Evolutionary conservation across 2,888 invertebrate genomes (phyloP).

Genomic region (Willowsia nigromaculata): DNA sequence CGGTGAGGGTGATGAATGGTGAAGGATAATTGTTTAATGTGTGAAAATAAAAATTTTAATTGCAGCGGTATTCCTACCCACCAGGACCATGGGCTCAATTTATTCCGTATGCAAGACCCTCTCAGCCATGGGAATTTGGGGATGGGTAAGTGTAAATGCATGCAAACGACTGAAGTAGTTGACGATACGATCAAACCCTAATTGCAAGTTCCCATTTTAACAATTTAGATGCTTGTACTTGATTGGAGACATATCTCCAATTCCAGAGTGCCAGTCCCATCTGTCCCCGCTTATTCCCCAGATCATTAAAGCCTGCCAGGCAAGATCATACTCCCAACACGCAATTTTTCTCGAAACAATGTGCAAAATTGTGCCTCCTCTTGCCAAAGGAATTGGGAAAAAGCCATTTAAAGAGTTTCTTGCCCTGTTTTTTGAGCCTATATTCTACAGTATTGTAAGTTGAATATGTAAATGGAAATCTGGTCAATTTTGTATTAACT

Average conservation of each 20-base stretch:
- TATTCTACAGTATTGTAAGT: constrained; percentile 82
- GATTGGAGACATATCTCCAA: constrained; percentile 81
- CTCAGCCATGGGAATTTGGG: constrained; percentile 83
- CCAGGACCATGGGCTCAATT: constrained; percentile 77
- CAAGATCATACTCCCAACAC: constrained; percentile 82
- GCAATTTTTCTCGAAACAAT: constrained; percentile 82
- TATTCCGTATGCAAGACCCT: constrained; percentile 79
- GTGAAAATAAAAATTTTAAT: too few species aligned
- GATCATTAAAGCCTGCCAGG: constrained; percentile 80
- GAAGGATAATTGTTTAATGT: too few species aligned
- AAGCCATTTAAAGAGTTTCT: constrained; percentile 82
- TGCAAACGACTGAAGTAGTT: too few species aligned
- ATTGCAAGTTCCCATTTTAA: constrained; percentile 59
- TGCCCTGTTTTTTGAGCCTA: constrained; percentile 81
- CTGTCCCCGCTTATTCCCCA: constrained; percentile 80
- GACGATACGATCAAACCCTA: too few species aligned
- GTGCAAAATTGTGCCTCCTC: constrained; percentile 82
- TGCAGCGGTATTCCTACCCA: constrained; percentile 83
- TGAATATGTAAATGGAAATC: neutral
- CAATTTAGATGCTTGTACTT: constrained; percentile 81
- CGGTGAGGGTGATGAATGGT: neutral
- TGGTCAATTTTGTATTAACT: neutral
- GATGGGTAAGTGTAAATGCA: constrained; percentile 81
- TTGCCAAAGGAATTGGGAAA: constrained; percentile 82
- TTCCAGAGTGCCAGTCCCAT: constrained; percentile 79